Evolutionary conservation across 2,113 vertebrate genomes (phyloP), one percentile per base, ranked within the genome.

Genomic region (Brachypodius melanocephalos): DNA sequence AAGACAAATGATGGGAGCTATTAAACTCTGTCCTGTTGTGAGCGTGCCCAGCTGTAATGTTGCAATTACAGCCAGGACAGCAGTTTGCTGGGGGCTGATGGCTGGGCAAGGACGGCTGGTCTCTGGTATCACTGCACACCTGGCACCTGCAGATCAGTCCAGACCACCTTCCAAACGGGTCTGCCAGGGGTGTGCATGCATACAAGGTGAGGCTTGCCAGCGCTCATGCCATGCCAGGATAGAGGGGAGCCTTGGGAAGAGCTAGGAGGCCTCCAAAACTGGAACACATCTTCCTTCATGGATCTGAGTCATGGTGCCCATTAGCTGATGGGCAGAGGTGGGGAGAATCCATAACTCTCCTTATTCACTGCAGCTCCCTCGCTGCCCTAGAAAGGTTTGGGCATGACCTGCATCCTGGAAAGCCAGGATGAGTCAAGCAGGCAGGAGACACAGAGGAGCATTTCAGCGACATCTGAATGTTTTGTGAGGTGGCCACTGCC

Each of bases 1-100:
- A 90, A 96, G 72, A 97, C 94, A 96, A 97, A 96, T 57, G 79
- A 79, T 25, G 5, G n/a, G 58, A 88, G 68, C 89, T 92, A 88
- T 97, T 95, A 94, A 96, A 90, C 65, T 81, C 85, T 8, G 14
- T 54, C 81, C 74, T 80, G 52, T 95, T 94, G 61, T 88, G 88
- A 94, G 85, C 0, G 1, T 84, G 94, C 74, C 95, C 95, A 91
- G 76, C 52, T 55, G 87, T 91, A 92, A 84, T 34, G 77, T n/a
- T 88, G 48, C 84, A 88, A 81, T 84, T 91, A 61, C 79, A 95
- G 75, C 49, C 0, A 2, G 69, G 73, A 65, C 3, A 2, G 54
- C 3, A 5, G 24, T 61, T 57, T 87, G 65, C 20, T 4, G 10
- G 43, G 36, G 55, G 89, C 48, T 1, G 2, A 68, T 54, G 40